Base-by-base conservation (phyloP, 1,140 invertebrate species). In the Dinoponera quadriceps region DNA sequence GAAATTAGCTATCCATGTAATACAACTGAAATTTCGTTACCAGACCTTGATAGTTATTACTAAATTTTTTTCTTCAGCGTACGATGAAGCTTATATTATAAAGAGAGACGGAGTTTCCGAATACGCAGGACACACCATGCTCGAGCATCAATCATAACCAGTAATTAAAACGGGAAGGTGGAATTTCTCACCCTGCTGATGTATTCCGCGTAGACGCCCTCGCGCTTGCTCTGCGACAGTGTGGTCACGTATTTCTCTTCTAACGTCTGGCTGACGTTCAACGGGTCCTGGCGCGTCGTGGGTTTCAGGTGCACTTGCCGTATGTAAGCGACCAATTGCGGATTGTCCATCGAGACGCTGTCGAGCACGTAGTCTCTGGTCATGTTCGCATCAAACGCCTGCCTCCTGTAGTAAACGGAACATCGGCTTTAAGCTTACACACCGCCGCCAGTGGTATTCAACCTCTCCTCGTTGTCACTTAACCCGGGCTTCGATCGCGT, bases 351-450 rank as follows among this genome's bases (percentile, higher is more conserved):
- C 2, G 96, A 94, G 18, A 97, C 96, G 84, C 95, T 95, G 20
- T 95, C 94, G 83, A 97, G 93, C 88, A 97, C 96, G 91, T 97
- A 96, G 90, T 97, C 97, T 87, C 95, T 95, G 60, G 96, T 96
- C 96, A 97, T 96, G 92, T 97, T 97, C 57, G 88, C 89, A 71
- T 94, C 93, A 66, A 94, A 94, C 3, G 92, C 93, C 86, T 94
- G 92, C 38, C 93, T 93, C 75, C 94, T 94, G n/a, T n/a, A 82
- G 7, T 74, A 92, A n/a, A 89, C 25, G 55, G 13, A 62, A 85
- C 27, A 29, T 88, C 68, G 13, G 27, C 54, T 87, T 88, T 85
- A 85, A 82, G 14, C 33, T 5, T n/a, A n/a, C n/a, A 49, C 82
- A 33, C 16, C 44, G 59, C 5, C 44, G 59, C 5, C 44, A 44